Base-by-base conservation (phyloP, 2,797 vertebrate species). In the Falco naumanni region DNA sequence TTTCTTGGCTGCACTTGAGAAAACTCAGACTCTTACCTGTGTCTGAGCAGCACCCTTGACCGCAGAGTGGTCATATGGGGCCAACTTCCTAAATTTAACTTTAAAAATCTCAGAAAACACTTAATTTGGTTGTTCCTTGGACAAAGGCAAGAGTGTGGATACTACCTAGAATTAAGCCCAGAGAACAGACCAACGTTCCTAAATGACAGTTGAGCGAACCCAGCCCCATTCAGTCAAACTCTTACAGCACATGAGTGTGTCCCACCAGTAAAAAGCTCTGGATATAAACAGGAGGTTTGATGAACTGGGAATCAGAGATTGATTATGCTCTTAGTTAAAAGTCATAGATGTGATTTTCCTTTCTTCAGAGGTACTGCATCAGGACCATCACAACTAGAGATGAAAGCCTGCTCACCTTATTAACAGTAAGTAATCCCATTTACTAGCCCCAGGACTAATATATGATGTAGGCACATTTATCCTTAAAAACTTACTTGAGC, bases 401-500 rank as follows among this genome's bases (percentile, higher is more conserved):
- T 76, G 69, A 89, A 84, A 83, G 33, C 31, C 66, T 80, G 63
- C 37, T 76, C 53, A 74, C 54, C 87, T 97, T 86, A 79, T 90
- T 77, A 94, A 69, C 29, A 85, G 22, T 59, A 77, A 81, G 66
- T 21, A 90, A 66, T 31, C 53, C 79, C 80, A 84, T 80, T 88
- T 93, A 28, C 87, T 84, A 84, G 51, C 57, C 54, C 33, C 64
- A 50, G n/a, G 41, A 71, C 68, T 69, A 84, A 75, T 72, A 76
- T 71, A 84, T 8, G 59, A 77, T 75, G 93, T 81, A 94, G 91
- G 82, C 66, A 84, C 95, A 88, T 96, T 97, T 97, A 95, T 94
- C 86, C 87, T 95, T 95, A 93, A 96, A 96, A 97, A 98, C 96
- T 96, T 97, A 51, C 69, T 94, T 92, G 87, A 96, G 93, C 89